Base-by-base conservation (phyloP, 2,113 vertebrate genomes). In the Aspiorhynchus laticeps region DNA sequence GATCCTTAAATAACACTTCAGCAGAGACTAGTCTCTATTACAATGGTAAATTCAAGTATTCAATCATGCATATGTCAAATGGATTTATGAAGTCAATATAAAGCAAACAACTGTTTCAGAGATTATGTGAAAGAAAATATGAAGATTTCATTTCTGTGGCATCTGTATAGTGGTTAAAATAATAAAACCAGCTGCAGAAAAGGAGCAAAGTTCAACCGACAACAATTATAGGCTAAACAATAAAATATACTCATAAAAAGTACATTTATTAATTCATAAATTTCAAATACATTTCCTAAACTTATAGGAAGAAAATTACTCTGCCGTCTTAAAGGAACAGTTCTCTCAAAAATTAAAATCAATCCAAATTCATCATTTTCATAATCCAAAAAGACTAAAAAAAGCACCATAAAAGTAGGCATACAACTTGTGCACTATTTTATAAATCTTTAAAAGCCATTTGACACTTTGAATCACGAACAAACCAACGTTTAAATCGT, bases 61-160 rank as follows among this genome's bases (percentile, higher is more conserved):
- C 33, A 73, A 12, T 12, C 3, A 65, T 9, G 38, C 2, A 67
- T 14, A 5, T 82, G 61, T 67, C 80, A 67, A 67, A 82, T 31
- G n/a, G 36, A 67, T 67, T 67, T 82, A 65, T 4, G 0, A 33
- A 59, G 33, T 43, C 36, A 43, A 65, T 28, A 63, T 43, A 46
- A 81, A 81, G 28, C 31, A 81, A 81, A 43, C 51, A 26, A 15
- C 21, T 21, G 56, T 65, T 65, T 61, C 15, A 80, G 43, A 48
- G 75, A 46, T 51, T 38, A 69, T 69, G 67, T 2, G 8, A 61
- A 80, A 80, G 21, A 80, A 38, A 56, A 61, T 38, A 38, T 75
- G 24, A 19, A 56, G 8, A 2, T 79, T 78, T 56, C 17, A 11
- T 53, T 53, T 21, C 28, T 56, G 14, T 31, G 69, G 73, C 46